These are phyloP conservation scores for Montipora foliosa DNA, from an alignment of 64 coral and sea anemone species.

Conservation along the genomic window DNA sequence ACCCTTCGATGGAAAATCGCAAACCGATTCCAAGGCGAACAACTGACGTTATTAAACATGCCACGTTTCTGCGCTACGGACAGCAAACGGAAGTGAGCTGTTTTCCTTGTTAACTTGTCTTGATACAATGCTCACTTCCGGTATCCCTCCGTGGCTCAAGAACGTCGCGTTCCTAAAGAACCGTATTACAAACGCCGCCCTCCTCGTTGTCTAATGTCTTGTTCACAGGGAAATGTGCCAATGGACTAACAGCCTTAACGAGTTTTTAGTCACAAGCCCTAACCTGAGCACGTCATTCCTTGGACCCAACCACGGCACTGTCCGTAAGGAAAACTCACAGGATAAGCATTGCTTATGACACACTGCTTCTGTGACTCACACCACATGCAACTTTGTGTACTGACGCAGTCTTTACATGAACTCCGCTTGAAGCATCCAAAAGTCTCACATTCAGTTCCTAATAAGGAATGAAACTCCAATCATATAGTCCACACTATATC, in stretches of 20 bases:
- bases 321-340: slow-evolving; percentile 88
- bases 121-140: too few relatives aligned
- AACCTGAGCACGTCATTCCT: slow-evolving; percentile 52
- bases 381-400: slow-evolving; percentile 74
- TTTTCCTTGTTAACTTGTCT: too few relatives aligned
- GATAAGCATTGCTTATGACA: slow-evolving; percentile 69
- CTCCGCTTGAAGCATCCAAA: slow-evolving; percentile 8
- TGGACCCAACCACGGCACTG: slow-evolving; percentile 89
- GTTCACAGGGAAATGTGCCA: too few relatives aligned
- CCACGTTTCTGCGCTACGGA: not conserved
- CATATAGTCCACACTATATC: not conserved
- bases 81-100: too few relatives aligned
- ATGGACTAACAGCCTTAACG: too few relatives aligned
- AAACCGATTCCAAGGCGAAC: not conserved
- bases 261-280: not conserved
- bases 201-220: too few relatives aligned
- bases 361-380: slow-evolving; percentile 90
- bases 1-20: too few relatives aligned
- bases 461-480: not conserved
- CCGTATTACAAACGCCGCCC: too few relatives aligned
- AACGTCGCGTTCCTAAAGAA: too few relatives aligned
- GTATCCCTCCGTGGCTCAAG: too few relatives aligned
- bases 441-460: not conserved
- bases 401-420: slow-evolving; percentile 33
- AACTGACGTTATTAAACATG: not conserved